A percentile compares a stretch with the other conserved stretches of the same genome.
phyloP scores from a whole-genome alignment of 2,888 invertebrate genomes.

The Rhagonycha fulva region DNA sequence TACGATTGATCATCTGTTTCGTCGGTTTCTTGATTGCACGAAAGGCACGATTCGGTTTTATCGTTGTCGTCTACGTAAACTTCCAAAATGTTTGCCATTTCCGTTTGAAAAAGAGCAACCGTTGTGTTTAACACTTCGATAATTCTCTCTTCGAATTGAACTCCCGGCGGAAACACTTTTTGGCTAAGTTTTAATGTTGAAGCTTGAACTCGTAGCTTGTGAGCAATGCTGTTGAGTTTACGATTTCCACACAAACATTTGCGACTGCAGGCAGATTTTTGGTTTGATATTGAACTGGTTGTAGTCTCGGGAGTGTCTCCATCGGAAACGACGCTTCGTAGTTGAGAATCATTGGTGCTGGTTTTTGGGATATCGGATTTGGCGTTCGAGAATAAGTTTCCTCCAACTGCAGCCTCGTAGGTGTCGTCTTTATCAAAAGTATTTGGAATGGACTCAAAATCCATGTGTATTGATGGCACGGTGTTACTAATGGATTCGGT shows the following conservation, averaged over 20 bases:
- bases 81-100: conserved; percentile 19
- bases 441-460: not conserved
- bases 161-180: not conserved
- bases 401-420: not conserved
- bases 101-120: conserved; percentile 14
- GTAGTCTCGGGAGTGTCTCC: not conserved
- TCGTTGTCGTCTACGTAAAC: not conserved
- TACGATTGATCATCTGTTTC: not conserved
- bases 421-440: not conserved
- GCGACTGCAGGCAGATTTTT: not conserved
- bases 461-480: not conserved
- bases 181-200: conserved; percentile 5
- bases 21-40: not conserved
- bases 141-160: conserved; percentile 13
- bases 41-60: not conserved
- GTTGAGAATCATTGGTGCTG: not conserved
- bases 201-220: conserved; percentile 4
- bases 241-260: not conserved
- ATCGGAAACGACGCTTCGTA: not conserved
- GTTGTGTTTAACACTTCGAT: conserved; percentile 11
- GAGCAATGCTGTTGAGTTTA: not conserved
- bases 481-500: not conserved
- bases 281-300: not conserved
- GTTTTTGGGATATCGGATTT: not conserved
- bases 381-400: not conserved